Conservation (phyloP, 1,140 invertebrate genomes). For the Lepidurus couesii region DNA sequence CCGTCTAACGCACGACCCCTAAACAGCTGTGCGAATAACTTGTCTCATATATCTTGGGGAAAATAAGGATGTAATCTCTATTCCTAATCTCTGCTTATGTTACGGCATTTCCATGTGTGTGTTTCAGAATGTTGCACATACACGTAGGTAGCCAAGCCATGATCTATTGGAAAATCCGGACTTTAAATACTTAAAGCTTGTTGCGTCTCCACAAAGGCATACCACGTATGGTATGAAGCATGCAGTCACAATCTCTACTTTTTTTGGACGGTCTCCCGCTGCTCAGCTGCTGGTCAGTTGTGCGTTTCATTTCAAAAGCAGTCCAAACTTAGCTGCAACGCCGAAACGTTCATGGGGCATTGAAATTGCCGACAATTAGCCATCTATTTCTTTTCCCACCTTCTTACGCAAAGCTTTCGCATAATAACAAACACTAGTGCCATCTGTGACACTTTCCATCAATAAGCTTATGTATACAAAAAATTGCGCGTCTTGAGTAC, state of each 20-base stretch:
- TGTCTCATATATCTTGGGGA: conserved; percentile 21
- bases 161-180: conserved; percentile 4
- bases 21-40: conserved; percentile 14
- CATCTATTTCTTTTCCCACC: no score
- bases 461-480: no score
- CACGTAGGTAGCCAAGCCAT: background rate
- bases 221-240: background rate
- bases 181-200: background rate
- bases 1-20: background rate
- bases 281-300: conserved; percentile 12
- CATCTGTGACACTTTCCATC: no score
- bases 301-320: background rate
- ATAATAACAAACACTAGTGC: no score
- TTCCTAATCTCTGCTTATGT: conserved; percentile 15
- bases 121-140: background rate
- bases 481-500: no score
- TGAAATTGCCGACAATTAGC: no score
- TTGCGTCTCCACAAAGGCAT: conserved; percentile 9
- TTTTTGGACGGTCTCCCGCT: background rate
- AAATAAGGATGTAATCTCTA: background rate
- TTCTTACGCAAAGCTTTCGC: no score
- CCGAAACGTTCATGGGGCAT: no score
- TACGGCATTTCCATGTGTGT: conserved; percentile 14
- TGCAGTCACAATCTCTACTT: background rate
- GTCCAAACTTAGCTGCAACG: no score